phyloP scores from a whole-genome alignment of 35 echinoderm and acorn worm genomes.

The Ophiothrix spiculata region DNA sequence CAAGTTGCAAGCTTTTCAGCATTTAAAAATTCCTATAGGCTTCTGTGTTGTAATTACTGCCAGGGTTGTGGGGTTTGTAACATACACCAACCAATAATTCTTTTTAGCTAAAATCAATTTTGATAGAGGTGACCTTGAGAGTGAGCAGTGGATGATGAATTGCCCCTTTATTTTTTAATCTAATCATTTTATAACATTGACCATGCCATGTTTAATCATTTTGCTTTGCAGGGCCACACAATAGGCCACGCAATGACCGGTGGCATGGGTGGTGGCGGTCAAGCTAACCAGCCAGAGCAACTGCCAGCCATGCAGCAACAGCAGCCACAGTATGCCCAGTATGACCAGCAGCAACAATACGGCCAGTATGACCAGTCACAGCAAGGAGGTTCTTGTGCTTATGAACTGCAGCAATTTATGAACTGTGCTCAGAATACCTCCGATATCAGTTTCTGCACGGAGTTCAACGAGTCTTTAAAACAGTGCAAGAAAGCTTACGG shows the following conservation, averaged over 20 bases:
- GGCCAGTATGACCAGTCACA: background rate
- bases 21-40: no score
- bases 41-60: no score
- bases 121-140: no score
- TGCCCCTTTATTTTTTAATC: no score
- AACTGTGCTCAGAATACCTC: slow-evolving; percentile 42
- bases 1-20: no score
- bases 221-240: slow-evolving; percentile 65
- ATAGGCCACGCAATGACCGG: slow-evolving; percentile 50
- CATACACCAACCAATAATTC: no score
- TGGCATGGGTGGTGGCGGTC: background rate
- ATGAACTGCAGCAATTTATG: slow-evolving; percentile 52
- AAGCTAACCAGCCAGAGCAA: slow-evolving; percentile 6
- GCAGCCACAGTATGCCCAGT: background rate
- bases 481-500: slow-evolving; percentile 50
- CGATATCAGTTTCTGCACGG: slow-evolving; percentile 44
- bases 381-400: slow-evolving; percentile 21
- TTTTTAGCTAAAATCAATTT: no score
- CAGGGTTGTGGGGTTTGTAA: no score
- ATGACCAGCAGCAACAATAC: slow-evolving; percentile 19
- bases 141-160: no score
- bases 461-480: slow-evolving; percentile 48
- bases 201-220: no score
- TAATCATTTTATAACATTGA: no score
- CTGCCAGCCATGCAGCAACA: slow-evolving; percentile 13